These are phyloP conservation scores for Melanotaenia trifasciata DNA, from an alignment of 2,797 vertebrate genomes.

Conservation along the genomic window DNA sequence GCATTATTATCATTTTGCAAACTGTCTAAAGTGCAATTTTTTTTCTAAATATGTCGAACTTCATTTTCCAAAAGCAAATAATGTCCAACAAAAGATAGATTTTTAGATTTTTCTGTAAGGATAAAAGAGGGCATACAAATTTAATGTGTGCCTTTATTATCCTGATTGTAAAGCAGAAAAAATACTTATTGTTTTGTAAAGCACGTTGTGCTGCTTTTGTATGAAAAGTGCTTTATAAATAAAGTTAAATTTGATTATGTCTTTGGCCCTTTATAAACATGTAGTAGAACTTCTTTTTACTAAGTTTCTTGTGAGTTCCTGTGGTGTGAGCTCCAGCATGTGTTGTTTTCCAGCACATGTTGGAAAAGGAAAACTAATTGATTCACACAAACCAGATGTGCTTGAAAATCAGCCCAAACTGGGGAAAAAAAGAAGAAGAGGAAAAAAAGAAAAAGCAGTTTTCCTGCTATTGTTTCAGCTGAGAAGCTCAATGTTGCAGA, in stretches of 20 bases:
- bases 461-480: constrained; percentile 23
- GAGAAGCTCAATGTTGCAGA: constrained; percentile 26
- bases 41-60: too few species aligned
- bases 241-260: background rate
- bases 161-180: too few species aligned
- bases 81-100: too few species aligned
- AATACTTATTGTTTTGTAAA: too few species aligned
- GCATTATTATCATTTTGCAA: background rate
- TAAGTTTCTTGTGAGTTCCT: constrained; percentile 2
- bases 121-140: too few species aligned
- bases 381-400: constrained; percentile 69
- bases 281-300: constrained; percentile 5
- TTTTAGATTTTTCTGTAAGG: too few species aligned
- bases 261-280: constrained; percentile 17
- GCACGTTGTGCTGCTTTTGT: too few species aligned
- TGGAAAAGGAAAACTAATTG: constrained; percentile 9
- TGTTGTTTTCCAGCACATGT: constrained; percentile 37
- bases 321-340: constrained; percentile 24
- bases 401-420: constrained; percentile 31
- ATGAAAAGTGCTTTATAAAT: too few species aligned
- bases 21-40: too few species aligned
- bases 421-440: too few species aligned
- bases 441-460: constrained; percentile 14
- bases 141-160: too few species aligned
- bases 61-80: too few species aligned